phyloP scores from a whole-genome alignment of 2,113 vertebrate genomes.

The Ctenomys sociabilis region DNA sequence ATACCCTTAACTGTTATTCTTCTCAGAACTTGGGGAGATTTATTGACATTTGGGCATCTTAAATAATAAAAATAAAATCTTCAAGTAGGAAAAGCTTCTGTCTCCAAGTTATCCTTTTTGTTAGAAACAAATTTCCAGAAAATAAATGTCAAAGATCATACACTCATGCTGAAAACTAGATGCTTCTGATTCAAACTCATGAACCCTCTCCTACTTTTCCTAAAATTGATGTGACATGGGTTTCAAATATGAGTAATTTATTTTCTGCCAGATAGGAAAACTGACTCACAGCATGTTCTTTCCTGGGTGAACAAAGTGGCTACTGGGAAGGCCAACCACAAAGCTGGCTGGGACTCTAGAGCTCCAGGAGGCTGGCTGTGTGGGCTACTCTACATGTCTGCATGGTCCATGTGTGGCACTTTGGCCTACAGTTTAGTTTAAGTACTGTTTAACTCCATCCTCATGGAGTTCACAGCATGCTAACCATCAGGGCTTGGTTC shows the following conservation, averaged over 20 bases:
- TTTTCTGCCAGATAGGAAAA: background rate
- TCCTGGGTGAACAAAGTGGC: background rate
- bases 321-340: background rate
- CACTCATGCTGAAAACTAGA: constrained; percentile 31
- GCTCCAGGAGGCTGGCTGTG: background rate
- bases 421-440: background rate
- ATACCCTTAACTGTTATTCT: constrained; percentile 46
- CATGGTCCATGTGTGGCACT: background rate
- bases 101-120: constrained; percentile 39
- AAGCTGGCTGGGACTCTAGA: background rate
- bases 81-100: constrained; percentile 65
- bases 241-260: background rate
- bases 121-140: constrained; percentile 50
- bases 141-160: constrained; percentile 50
- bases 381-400: rapidly evolving
- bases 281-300: constrained; percentile 4
- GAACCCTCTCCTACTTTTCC: constrained; percentile 17
- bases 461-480: background rate
- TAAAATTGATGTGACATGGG: background rate
- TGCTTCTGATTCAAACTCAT: background rate
- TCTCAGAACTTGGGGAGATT: background rate
- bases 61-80: constrained; percentile 23
- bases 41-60: constrained; percentile 68
- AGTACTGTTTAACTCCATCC: background rate
- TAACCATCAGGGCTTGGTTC: background rate